Conservation (phyloP, 2,113 vertebrate species). For the Pterocles orientalis region DNA sequence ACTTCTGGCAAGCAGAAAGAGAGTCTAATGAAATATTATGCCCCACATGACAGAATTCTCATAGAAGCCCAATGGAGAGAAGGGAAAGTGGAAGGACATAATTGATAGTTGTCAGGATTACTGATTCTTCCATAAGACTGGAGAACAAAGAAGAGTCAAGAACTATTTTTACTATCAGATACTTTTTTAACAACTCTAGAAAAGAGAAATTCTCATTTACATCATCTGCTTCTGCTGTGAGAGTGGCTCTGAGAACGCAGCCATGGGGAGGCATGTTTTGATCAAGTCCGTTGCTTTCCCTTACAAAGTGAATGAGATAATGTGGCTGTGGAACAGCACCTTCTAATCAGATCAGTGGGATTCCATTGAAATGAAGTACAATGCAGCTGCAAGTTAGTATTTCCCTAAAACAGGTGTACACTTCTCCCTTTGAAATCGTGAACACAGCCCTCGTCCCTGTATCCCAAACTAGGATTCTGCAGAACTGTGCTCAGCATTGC, state of each 20-base stretch:
- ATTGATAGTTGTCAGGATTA: slow-evolving; percentile 24
- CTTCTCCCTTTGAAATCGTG: slow-evolving; percentile 20
- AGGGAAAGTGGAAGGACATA: neutral
- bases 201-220: slow-evolving; percentile 52
- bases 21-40: neutral
- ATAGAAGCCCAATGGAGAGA: neutral
- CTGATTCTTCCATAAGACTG: slow-evolving; percentile 25
- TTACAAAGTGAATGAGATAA: slow-evolving; percentile 67
- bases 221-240: slow-evolving; percentile 32
- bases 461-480: neutral
- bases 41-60: neutral
- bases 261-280: slow-evolving; percentile 55
- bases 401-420: slow-evolving; percentile 28
- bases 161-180: slow-evolving; percentile 48
- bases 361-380: slow-evolving; percentile 32
- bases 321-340: slow-evolving; percentile 22
- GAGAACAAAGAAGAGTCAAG: slow-evolving; percentile 45
- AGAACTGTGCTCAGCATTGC: neutral
- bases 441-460: neutral
- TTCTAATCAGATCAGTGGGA: slow-evolving; percentile 61
- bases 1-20: neutral
- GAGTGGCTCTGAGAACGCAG: slow-evolving; percentile 40
- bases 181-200: slow-evolving; percentile 47
- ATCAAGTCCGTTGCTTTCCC: slow-evolving; percentile 52
- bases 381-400: slow-evolving; percentile 40